Conservation (phyloP, 2,888 invertebrate genomes). For the Octonoba sinensis region DNA sequence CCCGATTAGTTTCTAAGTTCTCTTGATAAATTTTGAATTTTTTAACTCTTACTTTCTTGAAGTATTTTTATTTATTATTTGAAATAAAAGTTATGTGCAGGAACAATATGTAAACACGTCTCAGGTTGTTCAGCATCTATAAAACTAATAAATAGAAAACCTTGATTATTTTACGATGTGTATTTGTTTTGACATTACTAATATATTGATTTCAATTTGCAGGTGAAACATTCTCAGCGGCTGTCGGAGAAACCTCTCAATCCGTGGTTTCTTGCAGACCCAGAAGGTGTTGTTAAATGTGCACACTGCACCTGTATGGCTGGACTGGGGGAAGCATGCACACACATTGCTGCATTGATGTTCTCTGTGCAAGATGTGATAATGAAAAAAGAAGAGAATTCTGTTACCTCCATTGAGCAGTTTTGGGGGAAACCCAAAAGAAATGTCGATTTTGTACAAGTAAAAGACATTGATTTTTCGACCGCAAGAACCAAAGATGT, state of each 20-base stretch:
- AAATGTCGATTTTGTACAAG: not conserved
- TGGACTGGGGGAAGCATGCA: conserved; percentile 26
- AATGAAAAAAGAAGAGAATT: not conserved
- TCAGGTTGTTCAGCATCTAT: no score
- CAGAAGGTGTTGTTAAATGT: not conserved
- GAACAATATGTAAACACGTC: no score
- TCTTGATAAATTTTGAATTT: no score
- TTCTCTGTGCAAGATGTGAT: conserved; percentile 7
- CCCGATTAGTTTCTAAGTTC: no score
- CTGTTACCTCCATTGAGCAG: conserved; percentile 1
- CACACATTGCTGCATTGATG: conserved; percentile 17
- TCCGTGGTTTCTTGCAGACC: conserved; percentile 15
- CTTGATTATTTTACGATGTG: no score
- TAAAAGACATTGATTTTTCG: not conserved
- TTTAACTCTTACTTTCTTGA: no score
- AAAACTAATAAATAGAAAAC: no score
- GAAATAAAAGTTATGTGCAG: no score
- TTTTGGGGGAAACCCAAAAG: conserved; percentile 2
- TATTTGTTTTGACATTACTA: no score
- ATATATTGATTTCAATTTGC: not conserved
- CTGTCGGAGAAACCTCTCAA: conserved; percentile 19
- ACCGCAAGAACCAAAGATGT: not conserved
- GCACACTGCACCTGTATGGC: conserved; percentile 34
- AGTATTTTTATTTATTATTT: no score
- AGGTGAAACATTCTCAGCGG: not conserved